Conservation (phyloP, 2,888 invertebrate species). For the Plagiodera versicolora region DNA sequence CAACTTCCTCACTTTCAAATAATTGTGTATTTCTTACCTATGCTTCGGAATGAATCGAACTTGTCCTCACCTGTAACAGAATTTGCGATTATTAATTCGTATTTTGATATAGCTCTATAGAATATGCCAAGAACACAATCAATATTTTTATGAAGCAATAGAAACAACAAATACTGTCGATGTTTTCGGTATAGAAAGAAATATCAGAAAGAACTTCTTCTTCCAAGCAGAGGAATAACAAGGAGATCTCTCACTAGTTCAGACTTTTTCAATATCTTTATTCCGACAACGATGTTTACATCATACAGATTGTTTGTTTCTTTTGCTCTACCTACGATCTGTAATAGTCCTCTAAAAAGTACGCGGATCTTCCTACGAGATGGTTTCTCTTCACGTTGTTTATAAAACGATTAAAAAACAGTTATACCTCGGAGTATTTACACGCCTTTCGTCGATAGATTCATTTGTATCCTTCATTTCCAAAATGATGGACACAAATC, state of each 20-base stretch:
- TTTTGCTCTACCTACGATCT: background rate
- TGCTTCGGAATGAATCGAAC: too few relatives aligned
- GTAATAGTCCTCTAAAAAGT: background rate
- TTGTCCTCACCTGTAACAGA: background rate
- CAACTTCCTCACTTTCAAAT: too few relatives aligned
- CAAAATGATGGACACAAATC: background rate
- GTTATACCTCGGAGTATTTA: background rate
- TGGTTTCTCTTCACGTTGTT: background rate
- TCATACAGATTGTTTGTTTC: background rate
- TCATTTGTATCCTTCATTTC: background rate
- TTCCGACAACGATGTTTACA: background rate
- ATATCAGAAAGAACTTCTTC: background rate
- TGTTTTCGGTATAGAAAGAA: background rate
- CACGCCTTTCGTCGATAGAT: conserved; percentile 7
- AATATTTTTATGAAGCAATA: background rate
- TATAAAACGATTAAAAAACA: background rate
- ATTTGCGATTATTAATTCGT: background rate
- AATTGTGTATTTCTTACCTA: too few relatives aligned
- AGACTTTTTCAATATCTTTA: background rate
- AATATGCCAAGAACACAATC: background rate
- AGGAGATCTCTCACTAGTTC: background rate
- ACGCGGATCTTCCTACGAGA: background rate
- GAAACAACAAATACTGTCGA: background rate
- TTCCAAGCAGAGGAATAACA: background rate
- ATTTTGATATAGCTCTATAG: background rate